Conservation (phyloP, 2,888 invertebrate genomes). For the Parnassius mnemosyne region DNA sequence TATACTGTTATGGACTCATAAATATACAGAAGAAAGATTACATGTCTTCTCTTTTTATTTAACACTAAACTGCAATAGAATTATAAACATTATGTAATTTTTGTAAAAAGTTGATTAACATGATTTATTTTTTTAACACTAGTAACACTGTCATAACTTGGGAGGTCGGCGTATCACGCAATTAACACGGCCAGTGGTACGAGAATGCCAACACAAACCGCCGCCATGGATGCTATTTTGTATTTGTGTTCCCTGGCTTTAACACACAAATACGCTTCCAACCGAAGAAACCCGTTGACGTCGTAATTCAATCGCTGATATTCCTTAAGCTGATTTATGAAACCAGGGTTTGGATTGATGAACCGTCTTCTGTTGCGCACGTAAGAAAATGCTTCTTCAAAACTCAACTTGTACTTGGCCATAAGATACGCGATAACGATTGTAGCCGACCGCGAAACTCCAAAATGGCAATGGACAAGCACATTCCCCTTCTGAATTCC, state of each 20-base stretch:
- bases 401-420: constrained; percentile 90
- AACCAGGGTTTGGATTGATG: constrained; percentile 97
- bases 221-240: constrained; percentile 64
- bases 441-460: constrained; percentile 96
- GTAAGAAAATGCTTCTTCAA: constrained; percentile 92
- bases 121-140: constrained; percentile 22
- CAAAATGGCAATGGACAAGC: constrained; percentile 96
- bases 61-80: no score
- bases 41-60: no score
- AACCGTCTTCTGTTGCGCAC: constrained; percentile 93
- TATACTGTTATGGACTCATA: no score
- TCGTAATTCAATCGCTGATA: constrained; percentile 62
- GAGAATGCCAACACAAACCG: constrained; percentile 56
- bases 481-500: constrained; percentile 84
- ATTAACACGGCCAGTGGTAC: constrained; percentile 63
- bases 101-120: constrained; percentile 22
- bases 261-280: constrained; percentile 65
- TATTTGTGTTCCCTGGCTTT: constrained; percentile 64
- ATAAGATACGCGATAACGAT: constrained; percentile 97
- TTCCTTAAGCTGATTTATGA: constrained; percentile 94
- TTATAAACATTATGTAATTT: constrained; percentile 3
- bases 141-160: constrained; percentile 9
- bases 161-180: constrained; percentile 39
- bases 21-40: no score
- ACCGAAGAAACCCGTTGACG: constrained; percentile 55